Evolutionary conservation across 2,888 invertebrate genomes (phyloP), one percentile per base, ranked within the genome.

Genomic region (Eurytoma californica): DNA sequence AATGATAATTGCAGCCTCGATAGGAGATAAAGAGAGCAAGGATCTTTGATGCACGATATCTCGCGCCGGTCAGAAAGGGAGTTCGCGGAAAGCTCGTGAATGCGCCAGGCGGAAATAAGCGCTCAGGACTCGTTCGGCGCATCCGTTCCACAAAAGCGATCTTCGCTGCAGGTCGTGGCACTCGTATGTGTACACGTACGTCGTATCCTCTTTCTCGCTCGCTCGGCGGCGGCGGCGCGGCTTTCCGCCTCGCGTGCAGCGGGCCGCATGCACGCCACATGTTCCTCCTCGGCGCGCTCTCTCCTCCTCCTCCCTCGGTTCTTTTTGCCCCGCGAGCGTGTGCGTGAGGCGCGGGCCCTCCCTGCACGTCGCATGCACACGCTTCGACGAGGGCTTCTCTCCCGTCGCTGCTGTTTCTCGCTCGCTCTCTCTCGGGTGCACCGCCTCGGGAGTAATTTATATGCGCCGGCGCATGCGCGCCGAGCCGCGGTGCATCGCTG

Each of bases 181-280:
- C 39, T 39, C 20, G 13, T 28, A 53, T 53, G 13, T 18, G 18
- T 24, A 63, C 18, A 55, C 7, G 18, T 72, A 14, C 39, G 28
- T 20, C 66, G 63, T 5, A 20, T 14, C 3, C 28, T 49, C 63
- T 18, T 57, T 49, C 69, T 58, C 69, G 3, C 55, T 57, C 57
- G 20, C 55, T 16, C 51, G 51, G 53, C 5, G 58, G 14, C n/a
- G n/a, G 24, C 47, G 53, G 3, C 49, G 14, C n/a, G n/a, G 24
- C 47, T 24, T 67, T 24, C 53, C 79, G 61, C 30, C 47, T 68
- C 68, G 72, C 57, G 69, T 60, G 69, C 53, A 61, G 39, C 39
- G 28, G 53, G 63, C 76, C 78, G 77, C 80, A 78, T 80, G 77
- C 78, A 77, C 70, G 72, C 74, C 80, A 80, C 80, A 80, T 80